Conservation (phyloP, 2,888 invertebrate species). For the Hyppa rectilinea region DNA sequence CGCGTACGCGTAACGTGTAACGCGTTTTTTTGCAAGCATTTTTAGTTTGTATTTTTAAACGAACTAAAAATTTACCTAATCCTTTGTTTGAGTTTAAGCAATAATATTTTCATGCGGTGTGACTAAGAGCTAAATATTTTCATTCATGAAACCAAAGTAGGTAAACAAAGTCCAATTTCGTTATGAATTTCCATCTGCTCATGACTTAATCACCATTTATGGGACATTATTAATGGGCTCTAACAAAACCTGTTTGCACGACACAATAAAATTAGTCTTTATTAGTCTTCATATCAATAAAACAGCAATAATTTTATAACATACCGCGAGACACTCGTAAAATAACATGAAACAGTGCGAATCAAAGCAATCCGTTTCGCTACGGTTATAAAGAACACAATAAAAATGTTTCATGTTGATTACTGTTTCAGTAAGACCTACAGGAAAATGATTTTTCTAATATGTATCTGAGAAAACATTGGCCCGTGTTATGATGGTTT, state of each 20-base stretch:
- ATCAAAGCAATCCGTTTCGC: constrained; percentile 57
- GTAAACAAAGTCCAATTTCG: not conserved
- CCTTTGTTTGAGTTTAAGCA: constrained; percentile 22
- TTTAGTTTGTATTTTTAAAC: constrained; percentile 24
- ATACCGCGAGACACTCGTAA: constrained; percentile 55
- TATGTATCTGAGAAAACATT: constrained; percentile 74
- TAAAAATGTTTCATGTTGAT: constrained; percentile 67
- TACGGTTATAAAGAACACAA: constrained; percentile 55
- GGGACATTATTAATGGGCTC: constrained; percentile 16
- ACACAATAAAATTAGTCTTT: constrained; percentile 53
- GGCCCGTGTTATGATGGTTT: constrained; percentile 73
- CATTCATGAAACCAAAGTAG: constrained; percentile 2
- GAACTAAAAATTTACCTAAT: constrained; percentile 33
- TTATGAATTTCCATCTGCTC: constrained; percentile 6
- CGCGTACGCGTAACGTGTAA: too few species aligned
- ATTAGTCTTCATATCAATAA: constrained; percentile 53
- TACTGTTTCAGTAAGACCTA: constrained; percentile 57
- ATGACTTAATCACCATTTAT: constrained; percentile 36
- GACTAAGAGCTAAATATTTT: constrained; percentile 10
- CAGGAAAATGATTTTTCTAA: constrained; percentile 74
- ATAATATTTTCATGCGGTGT: constrained; percentile 17
- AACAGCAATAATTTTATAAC: constrained; percentile 50
- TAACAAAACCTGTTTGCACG: constrained; percentile 44
- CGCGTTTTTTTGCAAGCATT: constrained; percentile 32
- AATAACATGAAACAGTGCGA: constrained; percentile 56